Percentiles rank a stretch among this genome's conserved stretches.
phyloP scores from a whole-genome alignment of 2,113 vertebrate species.

The Pachyramphus minor region DNA sequence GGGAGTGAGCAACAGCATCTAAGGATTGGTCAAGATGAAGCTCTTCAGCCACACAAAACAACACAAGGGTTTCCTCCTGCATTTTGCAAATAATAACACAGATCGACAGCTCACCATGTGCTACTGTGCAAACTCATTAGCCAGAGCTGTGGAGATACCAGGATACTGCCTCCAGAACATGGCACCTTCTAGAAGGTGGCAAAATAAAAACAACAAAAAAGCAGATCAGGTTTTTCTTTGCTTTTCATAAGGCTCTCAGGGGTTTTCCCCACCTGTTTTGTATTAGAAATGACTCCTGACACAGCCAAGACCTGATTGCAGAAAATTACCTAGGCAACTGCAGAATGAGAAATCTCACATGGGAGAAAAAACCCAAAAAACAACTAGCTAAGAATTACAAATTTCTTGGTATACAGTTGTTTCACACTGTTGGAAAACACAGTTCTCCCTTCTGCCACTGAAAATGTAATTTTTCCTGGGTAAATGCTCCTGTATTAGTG shows the following conservation, averaged over 20 bases:
- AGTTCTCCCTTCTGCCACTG: background rate
- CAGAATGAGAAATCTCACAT: background rate
- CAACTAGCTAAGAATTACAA: background rate
- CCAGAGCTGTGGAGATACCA: background rate
- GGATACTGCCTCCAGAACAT: background rate
- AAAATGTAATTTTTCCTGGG: background rate
- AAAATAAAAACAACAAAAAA: background rate
- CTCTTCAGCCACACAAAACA: background rate
- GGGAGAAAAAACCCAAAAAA: background rate
- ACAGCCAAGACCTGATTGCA: background rate
- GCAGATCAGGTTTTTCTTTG: background rate
- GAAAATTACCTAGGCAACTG: background rate
- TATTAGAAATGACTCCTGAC: background rate
- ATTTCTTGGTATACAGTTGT: background rate
- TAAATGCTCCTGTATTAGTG: background rate
- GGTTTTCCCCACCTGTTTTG: background rate
- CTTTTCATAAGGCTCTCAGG: background rate
- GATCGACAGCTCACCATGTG: background rate
- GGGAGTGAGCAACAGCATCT: background rate
- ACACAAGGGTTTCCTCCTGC: background rate
- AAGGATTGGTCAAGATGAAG: background rate
- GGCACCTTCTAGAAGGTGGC: background rate
- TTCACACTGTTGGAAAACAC: background rate
- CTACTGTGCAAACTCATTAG: background rate
- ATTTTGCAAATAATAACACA: background rate